phyloP scores from a whole-genome alignment of 1,140 invertebrate genomes.

The Steinernema khuongi region DNA sequence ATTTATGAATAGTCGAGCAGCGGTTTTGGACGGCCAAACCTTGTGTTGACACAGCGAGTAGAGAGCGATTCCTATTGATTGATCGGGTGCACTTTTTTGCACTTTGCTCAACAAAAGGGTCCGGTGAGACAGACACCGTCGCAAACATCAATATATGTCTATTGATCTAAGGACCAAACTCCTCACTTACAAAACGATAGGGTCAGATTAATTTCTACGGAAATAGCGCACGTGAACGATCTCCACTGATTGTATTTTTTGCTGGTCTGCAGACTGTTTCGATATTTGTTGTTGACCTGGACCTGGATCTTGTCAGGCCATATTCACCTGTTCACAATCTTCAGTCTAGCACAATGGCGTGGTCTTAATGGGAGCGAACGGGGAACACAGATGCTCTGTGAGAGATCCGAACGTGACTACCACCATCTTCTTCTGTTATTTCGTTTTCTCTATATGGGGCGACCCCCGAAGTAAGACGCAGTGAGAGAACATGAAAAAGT shows the following conservation, averaged over 20 bases:
- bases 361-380: too few species aligned
- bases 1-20: too few species aligned
- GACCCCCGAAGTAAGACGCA: not conserved
- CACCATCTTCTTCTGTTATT: slow-evolving; percentile 6
- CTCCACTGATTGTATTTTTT: too few species aligned
- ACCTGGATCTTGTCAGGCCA: too few species aligned
- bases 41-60: not conserved
- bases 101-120: not conserved
- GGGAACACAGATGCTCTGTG: too few species aligned
- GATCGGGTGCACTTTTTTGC: not conserved
- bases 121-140: not conserved
- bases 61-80: not conserved
- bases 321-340: not conserved
- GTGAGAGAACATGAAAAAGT: not conserved
- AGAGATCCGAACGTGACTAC: not conserved
- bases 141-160: not conserved
- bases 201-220: not conserved
- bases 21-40: too few species aligned
- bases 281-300: too few species aligned
- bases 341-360: too few species aligned
- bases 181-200: not conserved
- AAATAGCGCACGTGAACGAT: too few species aligned
- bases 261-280: too few species aligned
- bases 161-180: not conserved
- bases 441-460: slow-evolving; percentile 2